phyloP scores from a whole-genome alignment of 1,140 invertebrate species.

The Hycleus cichorii region DNA sequence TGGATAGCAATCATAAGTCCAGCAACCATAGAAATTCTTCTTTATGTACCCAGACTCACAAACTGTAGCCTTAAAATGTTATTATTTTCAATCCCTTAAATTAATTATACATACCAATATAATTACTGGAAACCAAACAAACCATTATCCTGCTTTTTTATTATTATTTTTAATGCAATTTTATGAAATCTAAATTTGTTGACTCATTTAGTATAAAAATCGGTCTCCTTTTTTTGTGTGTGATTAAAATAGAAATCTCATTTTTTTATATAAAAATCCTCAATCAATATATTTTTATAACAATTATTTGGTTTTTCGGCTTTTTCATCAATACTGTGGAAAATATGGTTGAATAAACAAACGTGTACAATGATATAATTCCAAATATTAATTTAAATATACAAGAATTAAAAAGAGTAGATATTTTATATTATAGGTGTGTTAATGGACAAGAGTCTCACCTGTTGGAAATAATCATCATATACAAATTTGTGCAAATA shows the following conservation, averaged over 20 bases:
- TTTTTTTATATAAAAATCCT: not conserved
- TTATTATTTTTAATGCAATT: constrained; percentile 1
- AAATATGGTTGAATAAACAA: constrained; percentile 22
- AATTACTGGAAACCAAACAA: constrained; percentile 1
- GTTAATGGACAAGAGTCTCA: constrained; percentile 2
- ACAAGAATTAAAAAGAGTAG: no score
- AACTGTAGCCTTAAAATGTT: constrained; percentile 15
- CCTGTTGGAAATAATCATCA: constrained; percentile 6
- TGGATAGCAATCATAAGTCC: no score
- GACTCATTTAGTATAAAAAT: constrained; percentile 12
- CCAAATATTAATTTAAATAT: not conserved
- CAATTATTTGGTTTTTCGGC: constrained; percentile 1
- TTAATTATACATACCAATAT: constrained; percentile 22
- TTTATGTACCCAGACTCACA: constrained; percentile 18
- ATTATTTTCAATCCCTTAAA: constrained; percentile 13
- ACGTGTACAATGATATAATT: constrained; percentile 4
- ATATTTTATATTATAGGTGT: no score
- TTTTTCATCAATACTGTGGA: constrained; percentile 23
- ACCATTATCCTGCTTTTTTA: constrained; percentile 5
- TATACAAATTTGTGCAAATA: constrained; percentile 9
- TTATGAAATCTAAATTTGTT: constrained; percentile 2
- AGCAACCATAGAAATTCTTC: not conserved
- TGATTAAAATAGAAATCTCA: not conserved
- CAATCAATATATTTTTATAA: no score
- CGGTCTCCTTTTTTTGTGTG: constrained; percentile 9